phyloP scores from a whole-genome alignment of 2,797 vertebrate genomes.

The Micrastur ruficollis region DNA sequence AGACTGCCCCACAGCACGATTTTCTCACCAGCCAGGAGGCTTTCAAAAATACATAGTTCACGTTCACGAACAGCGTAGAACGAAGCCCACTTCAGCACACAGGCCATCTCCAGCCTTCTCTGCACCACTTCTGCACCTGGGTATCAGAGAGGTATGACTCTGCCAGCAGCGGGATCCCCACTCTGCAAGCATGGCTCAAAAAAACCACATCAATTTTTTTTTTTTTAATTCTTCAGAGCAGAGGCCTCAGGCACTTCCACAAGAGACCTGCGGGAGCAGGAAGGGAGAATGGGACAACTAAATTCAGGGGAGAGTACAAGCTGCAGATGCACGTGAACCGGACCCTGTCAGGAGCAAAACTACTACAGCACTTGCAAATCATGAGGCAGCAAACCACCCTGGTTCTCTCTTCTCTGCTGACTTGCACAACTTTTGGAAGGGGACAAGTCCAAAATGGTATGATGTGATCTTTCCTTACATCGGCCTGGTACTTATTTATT shows the following conservation, averaged over 20 bases:
- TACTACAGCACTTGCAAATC: neutral
- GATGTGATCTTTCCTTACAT: neutral
- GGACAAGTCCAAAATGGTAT: neutral
- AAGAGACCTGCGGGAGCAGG: neutral
- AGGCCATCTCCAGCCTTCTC: neutral
- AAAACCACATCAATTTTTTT: rapidly evolving
- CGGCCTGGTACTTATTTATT: neutral
- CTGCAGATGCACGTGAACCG: neutral
- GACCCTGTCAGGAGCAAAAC: neutral
- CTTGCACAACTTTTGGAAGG: neutral
- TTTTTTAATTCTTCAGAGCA: neutral
- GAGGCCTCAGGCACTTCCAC: neutral
- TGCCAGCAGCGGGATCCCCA: neutral
- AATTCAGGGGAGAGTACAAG: neutral
- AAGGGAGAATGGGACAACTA: neutral
- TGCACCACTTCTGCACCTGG: neutral
- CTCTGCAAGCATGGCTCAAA: neutral
- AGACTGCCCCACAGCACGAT: neutral
- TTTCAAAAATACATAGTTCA: neutral
- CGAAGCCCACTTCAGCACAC: neutral
- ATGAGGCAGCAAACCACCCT: neutral
- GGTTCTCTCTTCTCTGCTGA: neutral
- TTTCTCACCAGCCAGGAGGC: neutral
- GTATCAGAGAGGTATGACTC: neutral
- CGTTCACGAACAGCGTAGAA: neutral